These are phyloP conservation scores for Nyctereutes procyonoides DNA, from an alignment of 2,113 vertebrate genomes.

Conservation along the genomic window DNA sequence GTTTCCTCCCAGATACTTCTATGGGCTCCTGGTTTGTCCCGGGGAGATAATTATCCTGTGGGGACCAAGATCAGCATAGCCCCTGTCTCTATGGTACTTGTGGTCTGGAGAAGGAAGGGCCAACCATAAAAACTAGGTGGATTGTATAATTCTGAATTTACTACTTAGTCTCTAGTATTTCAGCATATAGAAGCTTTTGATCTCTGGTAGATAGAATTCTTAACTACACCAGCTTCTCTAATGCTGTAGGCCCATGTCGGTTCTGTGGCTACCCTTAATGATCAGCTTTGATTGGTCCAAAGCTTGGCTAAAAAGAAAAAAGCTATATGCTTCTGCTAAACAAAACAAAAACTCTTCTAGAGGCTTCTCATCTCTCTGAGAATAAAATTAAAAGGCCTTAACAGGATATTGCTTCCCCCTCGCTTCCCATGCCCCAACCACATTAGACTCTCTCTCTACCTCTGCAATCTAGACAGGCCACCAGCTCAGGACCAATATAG, in stretches of 20 bases:
- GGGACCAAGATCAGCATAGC: accelerated
- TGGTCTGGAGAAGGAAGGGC: background rate
- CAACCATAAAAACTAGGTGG: accelerated
- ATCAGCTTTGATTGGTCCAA: background rate
- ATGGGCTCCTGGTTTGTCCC: background rate
- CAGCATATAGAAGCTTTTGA: background rate
- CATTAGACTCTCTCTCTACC: background rate
- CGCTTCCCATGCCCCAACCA: accelerated
- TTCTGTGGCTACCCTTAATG: background rate
- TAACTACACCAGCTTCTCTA: background rate
- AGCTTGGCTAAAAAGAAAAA: background rate
- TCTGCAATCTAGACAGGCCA: background rate
- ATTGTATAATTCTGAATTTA: background rate
- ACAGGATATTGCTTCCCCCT: background rate
- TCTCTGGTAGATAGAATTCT: background rate
- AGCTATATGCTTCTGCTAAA: background rate
- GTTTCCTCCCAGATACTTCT: background rate
- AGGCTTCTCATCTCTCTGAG: background rate
- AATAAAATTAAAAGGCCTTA: background rate
- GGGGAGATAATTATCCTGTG: accelerated
- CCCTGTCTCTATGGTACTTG: accelerated
- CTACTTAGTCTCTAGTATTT: background rate
- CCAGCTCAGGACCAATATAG: accelerated
- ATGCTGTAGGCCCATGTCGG: background rate
- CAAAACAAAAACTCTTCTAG: background rate